A percentile compares a stretch with the other conserved stretches of the same genome.
phyloP scores from a whole-genome alignment of 2,888 invertebrate species.

The Serrognathus titanus region DNA sequence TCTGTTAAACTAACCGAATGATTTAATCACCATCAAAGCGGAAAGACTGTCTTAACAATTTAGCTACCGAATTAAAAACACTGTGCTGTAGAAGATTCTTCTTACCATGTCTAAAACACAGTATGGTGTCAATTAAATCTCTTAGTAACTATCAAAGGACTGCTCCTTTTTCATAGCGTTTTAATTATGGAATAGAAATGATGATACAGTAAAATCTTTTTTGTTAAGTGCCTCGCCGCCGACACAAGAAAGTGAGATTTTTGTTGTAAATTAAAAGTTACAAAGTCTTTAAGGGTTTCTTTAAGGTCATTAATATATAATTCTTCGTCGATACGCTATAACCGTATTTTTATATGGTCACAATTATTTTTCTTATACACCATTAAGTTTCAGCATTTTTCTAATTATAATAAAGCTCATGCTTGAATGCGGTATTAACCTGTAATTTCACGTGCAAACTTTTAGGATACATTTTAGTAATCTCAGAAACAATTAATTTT shows the following conservation, averaged over 20 bases:
- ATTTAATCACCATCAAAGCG: conserved; percentile 49
- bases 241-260: conserved; percentile 15
- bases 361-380: not conserved
- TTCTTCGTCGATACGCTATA: conserved; percentile 8
- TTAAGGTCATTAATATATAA: conserved; percentile 12
- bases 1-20: conserved; percentile 51
- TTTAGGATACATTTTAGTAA: conserved; percentile 3
- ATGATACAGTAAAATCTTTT: conserved; percentile 8
- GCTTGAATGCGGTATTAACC: no score
- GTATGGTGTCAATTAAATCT: conserved; percentile 15
- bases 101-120: conserved; percentile 15
- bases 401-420: no score
- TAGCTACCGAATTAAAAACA: conserved; percentile 48
- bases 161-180: conserved; percentile 16
- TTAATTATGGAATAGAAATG: conserved; percentile 14
- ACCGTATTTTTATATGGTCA: not conserved
- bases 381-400: no score
- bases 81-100: conserved; percentile 3
- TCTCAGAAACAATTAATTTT: not conserved
- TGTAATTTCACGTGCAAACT: conserved; percentile 5
- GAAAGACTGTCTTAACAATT: conserved; percentile 50
- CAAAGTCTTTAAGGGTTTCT: conserved; percentile 14
- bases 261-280: conserved; percentile 18
- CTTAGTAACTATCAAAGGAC: conserved; percentile 13
- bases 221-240: conserved; percentile 3